Evolutionary conservation across 2,797 vertebrate genomes (phyloP), one percentile per base, ranked within the genome.

Genomic region (Cynodonichthys magdalenae): DNA sequence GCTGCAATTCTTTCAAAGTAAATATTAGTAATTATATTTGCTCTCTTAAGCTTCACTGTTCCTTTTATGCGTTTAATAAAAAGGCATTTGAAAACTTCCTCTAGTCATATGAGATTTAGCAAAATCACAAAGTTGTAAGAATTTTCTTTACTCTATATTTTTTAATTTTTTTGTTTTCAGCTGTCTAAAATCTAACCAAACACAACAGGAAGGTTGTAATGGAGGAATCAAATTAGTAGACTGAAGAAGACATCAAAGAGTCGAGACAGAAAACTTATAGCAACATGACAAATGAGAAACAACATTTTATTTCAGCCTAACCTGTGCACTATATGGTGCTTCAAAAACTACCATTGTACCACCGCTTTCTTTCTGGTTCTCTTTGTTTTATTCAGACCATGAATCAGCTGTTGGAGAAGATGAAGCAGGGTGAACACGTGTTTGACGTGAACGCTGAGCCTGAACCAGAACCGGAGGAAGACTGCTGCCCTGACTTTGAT

Each of bases 401-500:
- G 69, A 95, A 93, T 3, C 95, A 95, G 66, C 86, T 98, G 51
- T 61, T 97, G 77, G 97, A 98, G 55, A 97, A 94, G 82, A 94
- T 97, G 82, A 95, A 93, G 85, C 94, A 92, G 80, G 96, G 95
- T 0, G 92, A 96, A 7, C 94, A 96, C 14, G 94, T 83, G 0
- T 99, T 98, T 9, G 94, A 98, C 4, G 81, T 96, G 53, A 88
- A 95, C 0, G 93, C 92, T 0, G 94, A 95, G 39, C 77, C 90
- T 0, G 72, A 73, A 42, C 82, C 75, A 0, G 94, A 94, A 24
- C 88, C 74, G 0, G 92, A 95, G 1, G 74, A 74, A 0, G 91
- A 87, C 0, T 91, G 90, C 15, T 69, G 69, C 15, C 73, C 66
- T 0, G 88, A 92, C 77, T 97, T 97, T 71, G 90, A 91, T 11